A percentile compares a stretch with the other conserved stretches of the same genome.
These are phyloP conservation scores for Carollia perspicillata DNA, from an alignment of 2,113 vertebrate species.

Conservation along the genomic window DNA sequence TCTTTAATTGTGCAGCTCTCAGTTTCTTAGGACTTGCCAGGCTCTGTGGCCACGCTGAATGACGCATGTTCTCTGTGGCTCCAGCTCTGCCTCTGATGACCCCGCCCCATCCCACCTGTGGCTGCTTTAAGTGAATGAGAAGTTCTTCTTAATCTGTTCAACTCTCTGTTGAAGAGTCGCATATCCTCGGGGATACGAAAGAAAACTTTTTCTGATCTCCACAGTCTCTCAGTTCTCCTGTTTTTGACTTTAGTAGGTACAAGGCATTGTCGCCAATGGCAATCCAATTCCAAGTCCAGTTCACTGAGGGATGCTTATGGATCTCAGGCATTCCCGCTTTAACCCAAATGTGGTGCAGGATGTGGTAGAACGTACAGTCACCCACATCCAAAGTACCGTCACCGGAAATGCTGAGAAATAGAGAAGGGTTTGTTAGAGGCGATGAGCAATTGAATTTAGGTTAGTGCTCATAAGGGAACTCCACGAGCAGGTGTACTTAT, in stretches of 20 bases:
- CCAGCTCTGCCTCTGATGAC: slow-evolving; percentile 37
- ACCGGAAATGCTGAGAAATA: neutral
- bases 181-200: neutral
- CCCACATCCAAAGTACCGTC: neutral
- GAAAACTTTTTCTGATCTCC: neutral
- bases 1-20: neutral
- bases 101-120: neutral
- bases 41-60: slow-evolving; percentile 1
- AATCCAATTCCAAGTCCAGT: neutral
- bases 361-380: neutral
- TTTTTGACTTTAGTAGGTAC: neutral
- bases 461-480: neutral
- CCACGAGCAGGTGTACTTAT: neutral
- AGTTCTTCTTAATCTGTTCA: slow-evolving; percentile 31
- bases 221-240: neutral
- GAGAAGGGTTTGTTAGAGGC: neutral
- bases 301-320: neutral
- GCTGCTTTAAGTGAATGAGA: slow-evolving; percentile 44
- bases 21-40: neutral
- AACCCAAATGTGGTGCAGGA: neutral
- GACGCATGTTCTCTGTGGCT: slow-evolving; percentile 68
- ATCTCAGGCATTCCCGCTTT: neutral
- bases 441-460: accelerated
- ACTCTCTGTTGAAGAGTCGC: neutral
- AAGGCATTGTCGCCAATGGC: neutral